Percentiles rank a stretch among this genome's conserved stretches.
Evolutionary conservation across 2,888 invertebrate species (phyloP).

Genomic region (Drosophila formosana): DNA sequence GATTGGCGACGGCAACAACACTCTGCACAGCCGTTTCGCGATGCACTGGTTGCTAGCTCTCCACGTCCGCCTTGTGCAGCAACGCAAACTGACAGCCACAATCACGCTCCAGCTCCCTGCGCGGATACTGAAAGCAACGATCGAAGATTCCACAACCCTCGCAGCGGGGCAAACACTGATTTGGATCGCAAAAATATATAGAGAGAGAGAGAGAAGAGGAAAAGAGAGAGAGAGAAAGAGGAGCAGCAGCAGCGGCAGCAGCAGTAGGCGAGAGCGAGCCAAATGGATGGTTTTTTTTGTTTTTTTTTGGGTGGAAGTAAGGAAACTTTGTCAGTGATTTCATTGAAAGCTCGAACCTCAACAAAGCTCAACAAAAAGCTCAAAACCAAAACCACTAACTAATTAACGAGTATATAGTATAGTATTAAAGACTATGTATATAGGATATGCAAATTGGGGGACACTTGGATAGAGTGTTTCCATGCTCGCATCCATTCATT

Average conservation of each 20-base stretch:
- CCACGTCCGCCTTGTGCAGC: conserved; percentile 92
- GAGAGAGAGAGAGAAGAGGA: conserved; percentile 33
- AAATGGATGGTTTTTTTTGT: conserved; percentile 3
- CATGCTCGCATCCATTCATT: conserved; percentile 37
- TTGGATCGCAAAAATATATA: conserved; percentile 9
- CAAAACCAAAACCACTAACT: conserved; percentile 66
- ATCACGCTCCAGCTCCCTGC: conserved; percentile 90
- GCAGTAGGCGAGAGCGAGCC: conserved; percentile 40
- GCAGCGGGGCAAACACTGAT: conserved; percentile 87
- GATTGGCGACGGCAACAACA: conserved; percentile 25
- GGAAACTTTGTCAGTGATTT: conserved; percentile 76
- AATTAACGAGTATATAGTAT: conserved; percentile 41
- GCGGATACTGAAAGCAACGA: conserved; percentile 94
- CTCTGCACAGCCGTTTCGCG: conserved; percentile 58
- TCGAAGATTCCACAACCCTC: conserved; percentile 95
- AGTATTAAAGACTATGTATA: conserved; percentile 16
- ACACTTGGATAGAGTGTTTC: conserved; percentile 31
- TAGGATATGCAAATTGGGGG: conserved; percentile 38
- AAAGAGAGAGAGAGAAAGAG: conserved; percentile 23
- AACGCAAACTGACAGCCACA: conserved; percentile 96
- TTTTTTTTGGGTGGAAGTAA: conserved; percentile 35
- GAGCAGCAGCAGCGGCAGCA: conserved; percentile 38
- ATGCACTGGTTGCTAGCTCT: conserved; percentile 87
- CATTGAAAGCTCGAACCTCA: conserved; percentile 64
- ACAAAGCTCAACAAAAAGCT: conserved; percentile 69